Evolutionary conservation across 2,888 invertebrate genomes (phyloP).

Genomic region (Nematopogon swammerdamellus): DNA sequence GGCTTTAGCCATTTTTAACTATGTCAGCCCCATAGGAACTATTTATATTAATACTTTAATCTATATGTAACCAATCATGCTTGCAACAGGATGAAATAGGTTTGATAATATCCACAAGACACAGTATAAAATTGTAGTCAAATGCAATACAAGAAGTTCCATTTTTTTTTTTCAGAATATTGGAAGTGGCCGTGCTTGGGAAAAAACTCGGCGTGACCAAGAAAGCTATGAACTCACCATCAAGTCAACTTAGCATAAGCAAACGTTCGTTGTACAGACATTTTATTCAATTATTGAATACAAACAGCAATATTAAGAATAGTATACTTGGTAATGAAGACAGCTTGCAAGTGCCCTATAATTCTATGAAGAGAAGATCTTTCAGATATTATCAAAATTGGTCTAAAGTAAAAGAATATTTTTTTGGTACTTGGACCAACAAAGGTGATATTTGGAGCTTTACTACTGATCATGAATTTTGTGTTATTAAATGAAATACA

Average conservation of each 20-base stretch:
- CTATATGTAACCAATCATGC: no score
- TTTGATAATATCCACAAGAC: no score
- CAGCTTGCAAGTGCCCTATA: conserved; percentile 24
- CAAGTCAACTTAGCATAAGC: conserved; percentile 47
- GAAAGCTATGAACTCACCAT: conserved; percentile 44
- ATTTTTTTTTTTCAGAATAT: conserved; percentile 41
- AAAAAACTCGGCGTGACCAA: conserved; percentile 76
- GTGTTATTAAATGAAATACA: no score
- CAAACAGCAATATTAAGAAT: conserved; percentile 19
- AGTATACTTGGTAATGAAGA: conserved; percentile 16
- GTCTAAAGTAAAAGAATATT: conserved; percentile 34
- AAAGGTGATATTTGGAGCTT: conserved; percentile 53
- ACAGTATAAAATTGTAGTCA: no score
- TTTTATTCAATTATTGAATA: conserved; percentile 37
- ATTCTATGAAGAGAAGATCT: conserved; percentile 36
- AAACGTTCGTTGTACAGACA: conserved; percentile 50
- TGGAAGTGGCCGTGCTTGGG: conserved; percentile 75
- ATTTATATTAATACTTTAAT: no score
- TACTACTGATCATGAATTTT: no score
- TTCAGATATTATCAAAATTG: conserved; percentile 27
- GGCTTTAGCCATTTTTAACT: no score
- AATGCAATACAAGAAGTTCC: no score
- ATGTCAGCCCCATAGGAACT: no score
- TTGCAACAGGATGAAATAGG: no score
- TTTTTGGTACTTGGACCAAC: conserved; percentile 55